Evolutionary conservation across 2,113 vertebrate species (phyloP).

Genomic region (Micronisus gabar): DNA sequence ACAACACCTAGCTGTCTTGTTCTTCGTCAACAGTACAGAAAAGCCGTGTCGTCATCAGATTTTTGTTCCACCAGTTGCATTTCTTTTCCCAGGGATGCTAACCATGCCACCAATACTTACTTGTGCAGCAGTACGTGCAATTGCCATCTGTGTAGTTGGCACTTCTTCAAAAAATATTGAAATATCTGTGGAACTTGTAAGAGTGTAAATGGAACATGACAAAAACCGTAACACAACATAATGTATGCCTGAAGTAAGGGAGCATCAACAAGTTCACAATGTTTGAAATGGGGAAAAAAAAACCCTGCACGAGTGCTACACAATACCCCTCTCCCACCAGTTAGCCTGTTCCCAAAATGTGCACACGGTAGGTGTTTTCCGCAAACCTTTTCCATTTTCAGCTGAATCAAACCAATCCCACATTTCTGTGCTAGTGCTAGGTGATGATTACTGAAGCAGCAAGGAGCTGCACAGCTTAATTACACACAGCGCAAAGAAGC

Average conservation of each 20-base stretch:
- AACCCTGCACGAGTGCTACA: background rate
- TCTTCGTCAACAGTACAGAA: background rate
- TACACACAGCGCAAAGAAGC: background rate
- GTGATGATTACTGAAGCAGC: background rate
- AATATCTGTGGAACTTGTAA: background rate
- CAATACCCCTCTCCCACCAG: background rate
- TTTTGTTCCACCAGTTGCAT: background rate
- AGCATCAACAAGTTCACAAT: background rate
- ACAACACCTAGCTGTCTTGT: background rate
- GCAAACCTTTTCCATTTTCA: background rate
- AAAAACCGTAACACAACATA: background rate
- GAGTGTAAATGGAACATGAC: conserved; percentile 12
- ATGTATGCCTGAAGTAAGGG: background rate
- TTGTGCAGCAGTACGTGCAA: background rate
- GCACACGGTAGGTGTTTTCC: background rate
- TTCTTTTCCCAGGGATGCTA: background rate
- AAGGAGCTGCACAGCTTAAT: background rate
- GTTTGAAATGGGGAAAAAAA: background rate
- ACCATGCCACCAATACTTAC: background rate
- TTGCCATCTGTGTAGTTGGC: conserved; percentile 48
- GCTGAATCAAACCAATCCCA: background rate
- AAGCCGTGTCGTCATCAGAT: background rate
- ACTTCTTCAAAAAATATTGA: conserved; percentile 20
- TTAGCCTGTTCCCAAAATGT: background rate
- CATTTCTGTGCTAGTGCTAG: background rate